Base-by-base conservation (phyloP, 2,888 invertebrate species). In the Tinea semifulvella region DNA sequence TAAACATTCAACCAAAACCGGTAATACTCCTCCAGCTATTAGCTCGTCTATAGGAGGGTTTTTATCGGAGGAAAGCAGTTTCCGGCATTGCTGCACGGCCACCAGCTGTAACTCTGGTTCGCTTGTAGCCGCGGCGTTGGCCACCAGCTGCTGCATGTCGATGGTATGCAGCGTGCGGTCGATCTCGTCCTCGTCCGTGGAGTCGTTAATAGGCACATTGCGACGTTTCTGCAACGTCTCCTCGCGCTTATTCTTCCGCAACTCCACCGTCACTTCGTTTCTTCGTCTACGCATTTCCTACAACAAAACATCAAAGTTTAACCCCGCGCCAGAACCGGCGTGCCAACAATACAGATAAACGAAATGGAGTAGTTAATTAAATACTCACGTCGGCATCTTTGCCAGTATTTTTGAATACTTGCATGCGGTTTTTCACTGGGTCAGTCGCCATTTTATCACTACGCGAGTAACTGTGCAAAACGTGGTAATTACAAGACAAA, bases 41-140 rank as follows among this genome's bases (percentile, higher is more conserved):
- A 99, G 84, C 51, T 93, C 92, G 81, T 99, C 96, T 59, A 99
- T 98, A 16, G 99, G 98, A 53, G 99, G 99, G 84, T 98, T 98
- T 59, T 95, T 89, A 72, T 99, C 98, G 52, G 96, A 96, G 6
- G 98, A 98, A 25, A 99, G 84, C 56, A 99, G 83, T 75, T 98
- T 98, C 55, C 98, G 87, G 48, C 96, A 96, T 45, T 94, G 90
- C 73, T 98, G 97, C 17, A 99, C 96, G 44, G 98, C 97, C 53
- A 86, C 84, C 55, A 98, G 84, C 73, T 97, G 96, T 54, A 89
- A 85, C 5, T 86, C 87, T 18, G 94, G 91, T 60, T 91, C 85
- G 46, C 91, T 89, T 22, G 87, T 82, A 67, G 91, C 91, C 8
- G 86, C 88, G 13, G 98, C 97, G 50, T 94, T 93, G 62, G 85